Evolutionary conservation across 2,888 invertebrate species (phyloP).

Genomic region (Himalopsyche anomala): DNA sequence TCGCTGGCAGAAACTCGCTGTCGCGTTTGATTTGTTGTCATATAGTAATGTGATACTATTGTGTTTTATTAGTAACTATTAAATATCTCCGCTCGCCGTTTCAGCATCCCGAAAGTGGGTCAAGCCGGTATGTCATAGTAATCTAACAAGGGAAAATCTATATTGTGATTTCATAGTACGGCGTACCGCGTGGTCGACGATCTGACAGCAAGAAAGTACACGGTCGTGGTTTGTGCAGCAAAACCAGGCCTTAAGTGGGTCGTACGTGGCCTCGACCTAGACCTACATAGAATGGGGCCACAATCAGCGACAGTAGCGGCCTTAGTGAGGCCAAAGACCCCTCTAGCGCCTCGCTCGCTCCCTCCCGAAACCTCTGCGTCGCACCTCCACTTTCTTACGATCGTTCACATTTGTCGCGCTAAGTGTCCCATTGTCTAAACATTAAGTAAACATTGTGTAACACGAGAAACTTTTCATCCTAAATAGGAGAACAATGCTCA

Average conservation of each 20-base stretch:
- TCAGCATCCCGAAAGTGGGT: constrained; percentile 16
- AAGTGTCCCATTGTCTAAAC: constrained; percentile 10
- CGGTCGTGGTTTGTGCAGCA: constrained; percentile 67
- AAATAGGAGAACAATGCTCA: too few species aligned
- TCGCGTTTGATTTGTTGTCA: too few species aligned
- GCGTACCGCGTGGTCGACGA: constrained; percentile 41
- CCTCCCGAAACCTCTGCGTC: not conserved
- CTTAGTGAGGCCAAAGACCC: constrained; percentile 65
- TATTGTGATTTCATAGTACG: constrained; percentile 13
- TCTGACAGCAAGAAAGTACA: constrained; percentile 58
- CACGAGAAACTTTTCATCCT: too few species aligned
- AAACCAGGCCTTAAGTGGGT: constrained; percentile 73
- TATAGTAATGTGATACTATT: too few species aligned
- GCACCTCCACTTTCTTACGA: constrained; percentile 43
- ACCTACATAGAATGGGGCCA: constrained; percentile 78
- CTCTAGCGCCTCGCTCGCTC: constrained; percentile 43
- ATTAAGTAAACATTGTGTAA: too few species aligned
- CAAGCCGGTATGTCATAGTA: not conserved
- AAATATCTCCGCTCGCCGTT: not conserved
- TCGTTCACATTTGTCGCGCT: not conserved
- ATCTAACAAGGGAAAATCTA: constrained; percentile 22
- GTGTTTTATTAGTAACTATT: not conserved
- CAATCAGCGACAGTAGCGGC: constrained; percentile 76
- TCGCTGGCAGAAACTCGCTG: too few species aligned
- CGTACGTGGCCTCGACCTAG: constrained; percentile 78